Conservation (phyloP, 2,888 invertebrate species). For the Athrips mouffetella region DNA sequence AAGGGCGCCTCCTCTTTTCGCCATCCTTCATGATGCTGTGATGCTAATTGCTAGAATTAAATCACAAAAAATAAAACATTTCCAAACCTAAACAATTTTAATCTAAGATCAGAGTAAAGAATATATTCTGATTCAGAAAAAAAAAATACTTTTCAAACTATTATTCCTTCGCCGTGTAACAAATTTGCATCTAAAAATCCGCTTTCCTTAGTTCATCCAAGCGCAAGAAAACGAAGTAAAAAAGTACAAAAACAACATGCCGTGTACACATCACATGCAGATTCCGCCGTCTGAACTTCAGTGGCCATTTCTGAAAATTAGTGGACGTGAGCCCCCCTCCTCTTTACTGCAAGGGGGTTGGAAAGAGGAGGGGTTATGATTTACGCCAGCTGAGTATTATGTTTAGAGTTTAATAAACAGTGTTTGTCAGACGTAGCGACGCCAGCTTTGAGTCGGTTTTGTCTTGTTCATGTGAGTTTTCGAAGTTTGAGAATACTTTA, state of each 20-base stretch:
- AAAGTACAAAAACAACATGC: constrained; percentile 26
- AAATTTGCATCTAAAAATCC: constrained; percentile 10
- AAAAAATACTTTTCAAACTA: too few species aligned
- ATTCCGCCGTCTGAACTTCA: constrained; percentile 54
- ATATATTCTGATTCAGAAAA: too few species aligned
- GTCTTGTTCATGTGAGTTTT: neutral
- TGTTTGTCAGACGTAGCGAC: constrained; percentile 66
- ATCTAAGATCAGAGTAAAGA: too few species aligned
- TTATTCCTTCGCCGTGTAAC: too few species aligned
- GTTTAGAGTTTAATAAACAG: constrained; percentile 82
- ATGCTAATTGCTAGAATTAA: too few species aligned
- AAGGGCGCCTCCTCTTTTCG: too few species aligned
- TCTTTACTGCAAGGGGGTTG: constrained; percentile 27
- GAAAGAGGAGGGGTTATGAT: constrained; percentile 57
- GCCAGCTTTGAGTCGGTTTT: constrained; percentile 29
- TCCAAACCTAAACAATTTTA: too few species aligned
- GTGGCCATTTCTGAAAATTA: constrained; percentile 73
- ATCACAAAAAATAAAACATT: neutral
- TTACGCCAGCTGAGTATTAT: constrained; percentile 81
- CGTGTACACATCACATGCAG: constrained; percentile 45
- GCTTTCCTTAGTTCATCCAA: neutral
- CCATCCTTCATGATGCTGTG: too few species aligned
- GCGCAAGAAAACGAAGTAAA: constrained; percentile 19
- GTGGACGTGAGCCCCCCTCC: constrained; percentile 50
- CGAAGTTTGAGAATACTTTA: too few species aligned